Evolutionary conservation across 2,113 vertebrate species (phyloP).

Genomic region (Polypterus senegalus): DNA sequence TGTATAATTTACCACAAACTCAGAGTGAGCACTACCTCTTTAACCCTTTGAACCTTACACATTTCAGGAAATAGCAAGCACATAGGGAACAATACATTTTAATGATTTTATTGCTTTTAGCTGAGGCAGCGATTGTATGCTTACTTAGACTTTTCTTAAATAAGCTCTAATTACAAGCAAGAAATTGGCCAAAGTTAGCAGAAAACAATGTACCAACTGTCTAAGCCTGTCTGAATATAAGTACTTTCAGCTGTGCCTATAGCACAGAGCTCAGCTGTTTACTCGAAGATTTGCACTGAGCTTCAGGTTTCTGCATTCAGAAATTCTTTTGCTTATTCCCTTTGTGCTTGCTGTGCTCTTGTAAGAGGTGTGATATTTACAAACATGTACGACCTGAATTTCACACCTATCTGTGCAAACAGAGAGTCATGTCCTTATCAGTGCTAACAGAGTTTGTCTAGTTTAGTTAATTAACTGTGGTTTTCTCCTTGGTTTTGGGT

Average conservation of each 20-base stretch:
- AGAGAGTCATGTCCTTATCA: slow-evolving; percentile 24
- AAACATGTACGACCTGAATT: slow-evolving; percentile 27
- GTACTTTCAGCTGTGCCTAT: slow-evolving; percentile 70
- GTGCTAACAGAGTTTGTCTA: slow-evolving; percentile 21
- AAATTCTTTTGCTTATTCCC: slow-evolving; percentile 26
- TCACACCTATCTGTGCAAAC: slow-evolving; percentile 35
- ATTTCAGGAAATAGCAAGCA: too few species aligned
- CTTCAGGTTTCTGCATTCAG: slow-evolving; percentile 24
- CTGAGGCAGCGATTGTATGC: slow-evolving; percentile 19
- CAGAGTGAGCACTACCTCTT: too few species aligned
- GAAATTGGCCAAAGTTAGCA: slow-evolving; percentile 37
- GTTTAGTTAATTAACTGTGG: slow-evolving; percentile 18
- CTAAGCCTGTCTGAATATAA: slow-evolving; percentile 40
- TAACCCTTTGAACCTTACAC: too few species aligned
- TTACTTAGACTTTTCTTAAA: slow-evolving; percentile 50
- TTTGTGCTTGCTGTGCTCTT: slow-evolving; percentile 11
- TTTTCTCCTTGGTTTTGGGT: slow-evolving; percentile 1
- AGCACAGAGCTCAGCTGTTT: slow-evolving; percentile 36
- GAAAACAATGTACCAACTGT: slow-evolving; percentile 47
- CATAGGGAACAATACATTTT: too few species aligned
- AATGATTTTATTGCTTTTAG: too few species aligned
- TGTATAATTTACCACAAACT: too few species aligned
- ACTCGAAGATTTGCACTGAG: slow-evolving; percentile 40
- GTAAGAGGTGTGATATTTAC: slow-evolving; percentile 35
- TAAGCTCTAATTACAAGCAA: slow-evolving; percentile 47